Conservation (phyloP, 2,113 vertebrate species). For the Corydoras maculifer region DNA sequence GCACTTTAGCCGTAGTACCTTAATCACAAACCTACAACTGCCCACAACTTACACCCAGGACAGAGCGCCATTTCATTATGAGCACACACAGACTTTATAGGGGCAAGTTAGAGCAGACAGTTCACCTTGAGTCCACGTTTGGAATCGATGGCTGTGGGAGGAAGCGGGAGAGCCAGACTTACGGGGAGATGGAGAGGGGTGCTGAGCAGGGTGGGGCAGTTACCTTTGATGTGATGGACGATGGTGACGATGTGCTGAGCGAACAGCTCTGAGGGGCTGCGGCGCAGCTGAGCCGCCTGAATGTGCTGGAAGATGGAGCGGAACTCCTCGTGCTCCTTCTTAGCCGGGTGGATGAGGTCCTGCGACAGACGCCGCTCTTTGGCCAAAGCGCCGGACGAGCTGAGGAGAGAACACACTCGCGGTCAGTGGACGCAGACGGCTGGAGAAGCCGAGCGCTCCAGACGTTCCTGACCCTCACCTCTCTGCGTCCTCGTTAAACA, state of each 20-base stretch:
- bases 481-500: constrained; percentile 68
- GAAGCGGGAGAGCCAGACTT: not conserved
- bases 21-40: no score
- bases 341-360: constrained; percentile 80
- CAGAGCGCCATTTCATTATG: no score
- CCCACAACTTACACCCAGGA: no score
- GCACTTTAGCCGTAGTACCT: no score
- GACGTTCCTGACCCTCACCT: constrained; percentile 16
- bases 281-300: constrained; percentile 82
- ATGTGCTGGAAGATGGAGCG: constrained; percentile 95
- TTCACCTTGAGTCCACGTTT: no score
- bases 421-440: not conserved
- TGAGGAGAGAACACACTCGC: constrained; percentile 39
- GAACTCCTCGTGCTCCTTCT: constrained; percentile 85
- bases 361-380: constrained; percentile 79
- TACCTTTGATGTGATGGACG: constrained; percentile 96
- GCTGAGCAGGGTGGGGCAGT: not conserved
- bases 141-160: not conserved
- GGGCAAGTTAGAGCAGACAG: no score
- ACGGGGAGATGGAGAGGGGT: not conserved
- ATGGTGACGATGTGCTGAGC: constrained; percentile 97
- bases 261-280: constrained; percentile 90
- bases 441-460: not conserved
- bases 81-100: no score
- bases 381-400: constrained; percentile 76